These are phyloP conservation scores for Zaprionus camerounensis DNA, from an alignment of 1,140 invertebrate species.

Conservation along the genomic window DNA sequence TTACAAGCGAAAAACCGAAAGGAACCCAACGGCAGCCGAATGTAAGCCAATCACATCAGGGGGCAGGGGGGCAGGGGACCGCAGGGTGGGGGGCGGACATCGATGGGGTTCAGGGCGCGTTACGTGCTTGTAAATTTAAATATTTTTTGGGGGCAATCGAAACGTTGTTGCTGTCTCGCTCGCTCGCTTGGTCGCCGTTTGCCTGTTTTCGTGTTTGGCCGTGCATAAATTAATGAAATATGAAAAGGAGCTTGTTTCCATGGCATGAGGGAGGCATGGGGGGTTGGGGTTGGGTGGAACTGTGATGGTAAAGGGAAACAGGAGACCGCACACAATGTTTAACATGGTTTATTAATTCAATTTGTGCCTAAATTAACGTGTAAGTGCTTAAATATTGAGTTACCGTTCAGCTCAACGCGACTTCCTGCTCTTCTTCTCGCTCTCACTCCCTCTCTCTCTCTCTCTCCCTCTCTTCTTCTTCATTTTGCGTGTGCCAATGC, in stretches of 20 bases:
- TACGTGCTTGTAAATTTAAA: constrained; percentile 84
- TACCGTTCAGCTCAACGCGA: constrained; percentile 54
- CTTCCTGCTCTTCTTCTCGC: constrained; percentile 38
- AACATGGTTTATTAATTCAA: constrained; percentile 84
- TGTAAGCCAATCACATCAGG: constrained; percentile 70
- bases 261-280: not conserved
- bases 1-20: constrained; percentile 72
- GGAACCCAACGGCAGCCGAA: constrained; percentile 52
- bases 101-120: constrained; percentile 46
- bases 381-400: constrained; percentile 84
- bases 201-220: constrained; percentile 72
- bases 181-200: constrained; percentile 12
- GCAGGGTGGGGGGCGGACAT: not conserved
- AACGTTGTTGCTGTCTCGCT: not conserved
- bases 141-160: constrained; percentile 43
- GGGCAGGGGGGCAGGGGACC: constrained; percentile 14
- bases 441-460: not conserved
- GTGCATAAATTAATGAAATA: constrained; percentile 83
- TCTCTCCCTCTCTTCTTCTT: constrained; percentile 3
- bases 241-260: constrained; percentile 68
- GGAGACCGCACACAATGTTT: constrained; percentile 80
- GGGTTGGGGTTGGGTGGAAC: not conserved
- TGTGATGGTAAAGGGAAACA: constrained; percentile 28
- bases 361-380: constrained; percentile 84
- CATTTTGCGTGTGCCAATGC: constrained; percentile 61